Evolutionary conservation across 2,113 vertebrate species (phyloP).

Genomic region (Tinamus guttatus): DNA sequence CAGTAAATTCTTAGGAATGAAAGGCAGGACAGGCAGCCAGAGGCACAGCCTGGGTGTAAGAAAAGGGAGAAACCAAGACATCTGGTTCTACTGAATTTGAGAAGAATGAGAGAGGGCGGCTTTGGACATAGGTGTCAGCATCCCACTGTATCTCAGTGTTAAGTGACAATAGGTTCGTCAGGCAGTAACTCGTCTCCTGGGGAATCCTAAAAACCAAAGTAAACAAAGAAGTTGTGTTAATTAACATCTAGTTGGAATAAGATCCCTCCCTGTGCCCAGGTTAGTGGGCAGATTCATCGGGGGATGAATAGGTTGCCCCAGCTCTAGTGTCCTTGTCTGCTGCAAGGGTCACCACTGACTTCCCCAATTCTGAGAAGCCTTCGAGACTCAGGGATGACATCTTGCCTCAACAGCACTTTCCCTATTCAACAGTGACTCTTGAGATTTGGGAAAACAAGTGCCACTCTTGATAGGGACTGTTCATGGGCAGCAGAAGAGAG

Average conservation of each 20-base stretch:
- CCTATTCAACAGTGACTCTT: neutral
- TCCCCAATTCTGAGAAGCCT: neutral
- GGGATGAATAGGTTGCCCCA: neutral
- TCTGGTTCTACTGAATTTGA: neutral
- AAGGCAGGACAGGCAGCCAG: neutral
- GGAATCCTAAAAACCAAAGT: neutral
- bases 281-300: neutral
- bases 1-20: neutral
- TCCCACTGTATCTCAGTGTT: neutral
- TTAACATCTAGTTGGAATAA: neutral
- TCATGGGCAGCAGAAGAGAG: neutral
- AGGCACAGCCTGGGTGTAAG: neutral
- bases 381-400: neutral
- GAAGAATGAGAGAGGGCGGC: neutral
- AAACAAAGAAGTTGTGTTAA: neutral
- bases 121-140: neutral
- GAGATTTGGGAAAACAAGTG: neutral
- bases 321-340: neutral
- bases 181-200: neutral
- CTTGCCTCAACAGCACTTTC: neutral
- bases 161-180: neutral
- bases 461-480: neutral
- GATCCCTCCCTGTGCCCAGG: neutral
- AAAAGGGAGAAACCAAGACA: neutral
- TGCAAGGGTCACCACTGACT: neutral